Conservation (phyloP, 1,140 invertebrate species). For the Penaeus indicus region DNA sequence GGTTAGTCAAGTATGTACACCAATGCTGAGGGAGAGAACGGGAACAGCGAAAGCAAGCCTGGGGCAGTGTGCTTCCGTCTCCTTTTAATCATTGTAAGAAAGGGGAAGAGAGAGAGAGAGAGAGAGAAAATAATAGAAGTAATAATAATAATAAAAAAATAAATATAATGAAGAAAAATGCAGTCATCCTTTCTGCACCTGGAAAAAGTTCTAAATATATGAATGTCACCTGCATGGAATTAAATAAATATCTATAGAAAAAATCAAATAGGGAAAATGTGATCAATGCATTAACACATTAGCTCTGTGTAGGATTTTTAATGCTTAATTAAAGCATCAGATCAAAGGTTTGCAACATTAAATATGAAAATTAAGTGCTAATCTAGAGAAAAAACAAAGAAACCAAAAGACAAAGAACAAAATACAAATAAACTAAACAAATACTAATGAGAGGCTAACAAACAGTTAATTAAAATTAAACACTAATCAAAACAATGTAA, state of each 20-base stretch:
- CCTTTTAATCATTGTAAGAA: neutral
- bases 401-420: too few relatives aligned
- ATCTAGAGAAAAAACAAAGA: too few relatives aligned
- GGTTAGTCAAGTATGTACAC: neutral
- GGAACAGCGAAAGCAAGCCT: neutral
- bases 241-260: neutral
- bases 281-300: too few relatives aligned
- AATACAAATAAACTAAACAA: too few relatives aligned
- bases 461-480: too few relatives aligned
- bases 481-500: neutral
- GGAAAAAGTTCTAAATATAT: neutral
- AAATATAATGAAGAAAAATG: neutral
- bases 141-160: neutral
- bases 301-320: too few relatives aligned
- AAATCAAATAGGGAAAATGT: too few relatives aligned
- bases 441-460: too few relatives aligned
- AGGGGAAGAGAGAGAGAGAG: neutral
- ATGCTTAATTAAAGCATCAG: too few relatives aligned
- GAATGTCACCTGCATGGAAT: neutral
- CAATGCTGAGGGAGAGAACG: slow-evolving; percentile 30
- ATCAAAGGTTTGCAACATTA: too few relatives aligned
- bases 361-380: too few relatives aligned
- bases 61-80: neutral
- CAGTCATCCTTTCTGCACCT: neutral
- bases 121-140: neutral